phyloP scores from a whole-genome alignment of 2,797 vertebrate genomes.

The Chiroxiphia lanceolata region DNA sequence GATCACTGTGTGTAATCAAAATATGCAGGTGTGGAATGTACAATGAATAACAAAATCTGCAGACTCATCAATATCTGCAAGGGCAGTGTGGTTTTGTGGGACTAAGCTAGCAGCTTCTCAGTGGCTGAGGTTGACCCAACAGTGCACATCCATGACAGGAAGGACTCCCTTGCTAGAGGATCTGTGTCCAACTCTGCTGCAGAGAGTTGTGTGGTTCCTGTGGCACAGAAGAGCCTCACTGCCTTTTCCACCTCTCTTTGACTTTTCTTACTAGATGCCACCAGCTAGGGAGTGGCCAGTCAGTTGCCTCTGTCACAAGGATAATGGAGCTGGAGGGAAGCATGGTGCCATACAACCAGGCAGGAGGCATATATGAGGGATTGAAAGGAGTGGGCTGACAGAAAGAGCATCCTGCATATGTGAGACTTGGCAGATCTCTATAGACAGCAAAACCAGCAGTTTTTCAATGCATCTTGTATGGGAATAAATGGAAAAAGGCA shows the following conservation, averaged over 20 bases:
- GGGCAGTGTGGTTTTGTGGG: not conserved
- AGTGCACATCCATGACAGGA: not conserved
- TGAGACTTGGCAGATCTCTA: not conserved
- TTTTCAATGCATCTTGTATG: not conserved
- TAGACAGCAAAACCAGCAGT: not conserved
- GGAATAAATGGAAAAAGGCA: not conserved
- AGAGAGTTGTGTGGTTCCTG: not conserved
- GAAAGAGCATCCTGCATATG: not conserved
- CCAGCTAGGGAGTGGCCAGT: not conserved
- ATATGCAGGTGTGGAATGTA: not conserved
- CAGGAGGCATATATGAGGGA: not conserved
- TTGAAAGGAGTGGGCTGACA: not conserved
- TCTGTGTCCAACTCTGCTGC: not conserved
- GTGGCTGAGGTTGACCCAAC: not conserved
- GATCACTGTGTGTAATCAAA: not conserved
- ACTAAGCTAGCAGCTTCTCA: not conserved
- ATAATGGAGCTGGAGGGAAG: not conserved
- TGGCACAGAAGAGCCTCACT: not conserved
- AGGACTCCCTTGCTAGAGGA: accelerated
- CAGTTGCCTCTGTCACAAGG: not conserved
- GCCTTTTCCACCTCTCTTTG: not conserved
- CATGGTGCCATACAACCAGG: not conserved
- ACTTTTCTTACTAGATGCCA: not conserved
- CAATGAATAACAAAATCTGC: not conserved
- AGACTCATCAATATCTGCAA: not conserved